Base-by-base conservation (phyloP, 2,113 vertebrate species). In the Pituophis catenifer region DNA sequence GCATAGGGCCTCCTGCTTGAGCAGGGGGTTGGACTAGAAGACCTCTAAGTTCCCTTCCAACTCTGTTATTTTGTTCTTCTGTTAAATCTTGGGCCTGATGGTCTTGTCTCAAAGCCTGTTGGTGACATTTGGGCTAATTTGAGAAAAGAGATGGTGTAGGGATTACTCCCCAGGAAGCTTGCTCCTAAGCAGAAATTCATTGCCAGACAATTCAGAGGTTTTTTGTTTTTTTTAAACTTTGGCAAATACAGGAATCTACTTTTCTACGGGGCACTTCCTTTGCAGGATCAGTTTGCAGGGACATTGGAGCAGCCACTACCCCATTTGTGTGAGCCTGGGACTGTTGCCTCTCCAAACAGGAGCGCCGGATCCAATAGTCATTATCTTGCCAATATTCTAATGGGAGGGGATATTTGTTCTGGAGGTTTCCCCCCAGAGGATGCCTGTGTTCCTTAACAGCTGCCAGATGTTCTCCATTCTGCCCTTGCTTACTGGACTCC, bases 381-480 rank as follows among this genome's bases (percentile, higher is more conserved):
- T 89, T 52, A 52, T 26, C 59, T 86, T 90, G 94, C 92, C 89
- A 86, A 92, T 21, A 19, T 91, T 50, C 87, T 44, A 9, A 50
- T 0, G 19, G 75, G 62, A 95, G 87, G 90, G 58, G 91, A 90
- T 24, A 86, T 94, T 95, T 95, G 58, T 59, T 86, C 91, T 92
- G 94, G 91, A 89, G 52, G 29, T 8, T 24, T 93, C 90, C 52
- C 58, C 48, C 13, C 89, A 91, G 17, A 17, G 92, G 38, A 54
- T 2, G 57, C 55, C 3, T 89, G 5, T 9, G 1, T 89, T 94
- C 90, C 53, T 93, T 57, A 91, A 17, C 57, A 21, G 11, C 7
- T 94, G 93, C 86, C 91, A 95, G 91, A 88, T 44, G 54, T 55
- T 29, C 38, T 54, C 48, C 38, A 48, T 89, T 91, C 59, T 26